Evolutionary conservation across 2,888 invertebrate genomes (phyloP).

Genomic region (Pseudanteris insignis): DNA sequence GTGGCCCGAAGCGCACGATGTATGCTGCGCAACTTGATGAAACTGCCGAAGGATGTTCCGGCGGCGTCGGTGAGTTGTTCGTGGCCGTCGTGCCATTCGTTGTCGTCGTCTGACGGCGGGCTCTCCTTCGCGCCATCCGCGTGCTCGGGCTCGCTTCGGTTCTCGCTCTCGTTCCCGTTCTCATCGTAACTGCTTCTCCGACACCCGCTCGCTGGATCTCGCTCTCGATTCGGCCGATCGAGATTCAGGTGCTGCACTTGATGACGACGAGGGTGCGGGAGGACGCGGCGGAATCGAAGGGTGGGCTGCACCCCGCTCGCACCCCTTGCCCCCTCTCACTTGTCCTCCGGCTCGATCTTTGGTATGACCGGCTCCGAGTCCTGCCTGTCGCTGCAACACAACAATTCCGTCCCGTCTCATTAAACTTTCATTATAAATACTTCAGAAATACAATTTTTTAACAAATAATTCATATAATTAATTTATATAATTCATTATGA

Average conservation of each 20-base stretch:
- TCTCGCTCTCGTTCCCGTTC: conserved; percentile 30
- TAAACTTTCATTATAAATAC: too few species aligned
- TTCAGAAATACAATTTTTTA: too few species aligned
- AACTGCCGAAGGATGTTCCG: conserved; percentile 47
- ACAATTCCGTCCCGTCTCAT: too few species aligned
- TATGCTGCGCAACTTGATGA: conserved; percentile 52
- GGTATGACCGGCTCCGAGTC: conserved; percentile 58
- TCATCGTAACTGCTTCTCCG: conserved; percentile 38
- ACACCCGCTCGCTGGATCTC: conserved; percentile 26
- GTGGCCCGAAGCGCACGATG: conserved; percentile 52
- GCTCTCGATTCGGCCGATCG: conserved; percentile 17
- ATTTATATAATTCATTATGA: too few species aligned
- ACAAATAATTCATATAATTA: too few species aligned
- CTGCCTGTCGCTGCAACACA: conserved; percentile 62
- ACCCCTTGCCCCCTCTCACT: conserved; percentile 63
- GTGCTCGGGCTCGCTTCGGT: not conserved
- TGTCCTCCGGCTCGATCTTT: conserved; percentile 59
- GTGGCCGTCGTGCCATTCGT: conserved; percentile 28
- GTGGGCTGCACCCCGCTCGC: conserved; percentile 59
- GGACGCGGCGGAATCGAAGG: conserved; percentile 56
- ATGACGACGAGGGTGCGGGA: conserved; percentile 54
- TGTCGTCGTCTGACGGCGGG: conserved; percentile 26
- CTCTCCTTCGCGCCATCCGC: not conserved
- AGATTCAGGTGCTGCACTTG: conserved; percentile 35
- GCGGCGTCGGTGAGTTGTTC: conserved; percentile 28